Evolutionary conservation across 53 echinoderm and acorn worm genomes (phyloP), one percentile per base, ranked within the genome.

Genomic region (Holothuria scabra): DNA sequence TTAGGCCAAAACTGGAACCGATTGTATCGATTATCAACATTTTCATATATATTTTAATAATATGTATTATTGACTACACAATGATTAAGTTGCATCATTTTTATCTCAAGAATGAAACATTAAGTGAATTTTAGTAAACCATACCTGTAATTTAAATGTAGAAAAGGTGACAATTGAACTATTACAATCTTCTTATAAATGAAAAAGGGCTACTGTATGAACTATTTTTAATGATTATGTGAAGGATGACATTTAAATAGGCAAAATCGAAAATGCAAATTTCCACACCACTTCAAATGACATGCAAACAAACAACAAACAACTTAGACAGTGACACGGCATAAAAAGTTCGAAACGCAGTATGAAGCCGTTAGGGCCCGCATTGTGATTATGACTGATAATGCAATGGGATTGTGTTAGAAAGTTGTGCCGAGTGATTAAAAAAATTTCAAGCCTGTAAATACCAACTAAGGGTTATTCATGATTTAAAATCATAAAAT

Each of bases 231-330:
- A 61, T 23, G n/a, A 26, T 23, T n/a, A 61, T 7, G 13, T 61
- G 12, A 23, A n/a, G 26, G 61, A 23, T 23, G 4, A 61, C n/a
- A 61, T 26, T n/a, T 8, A 61, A 61, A 23, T 4, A 26, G 13
- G 26, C 13, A 26, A 61, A 61, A 61, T 26, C 4, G 22, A 26
- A 23, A 61, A 26, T 8, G 13, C 5, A 12, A 6, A 26, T 61
- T n/a, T n/a, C n/a, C 61, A 61, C 61, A 26, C 5, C 61, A 23
- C 26, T n/a, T 61, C 61, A 61, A 26, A 23, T 23, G 22, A 61
- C 61, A 61, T 61, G 26, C 61, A 61, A 61, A 61, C 61, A 61
- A 61, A 61, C 26, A 61, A 61, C 61, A 61, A 61, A 26, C 61
- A 61, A 61, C 5, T 61, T 61, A 26, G n/a, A 61, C 12, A 61